phyloP scores from a whole-genome alignment of 2,888 invertebrate genomes.

The Coecobrya sp. region DNA sequence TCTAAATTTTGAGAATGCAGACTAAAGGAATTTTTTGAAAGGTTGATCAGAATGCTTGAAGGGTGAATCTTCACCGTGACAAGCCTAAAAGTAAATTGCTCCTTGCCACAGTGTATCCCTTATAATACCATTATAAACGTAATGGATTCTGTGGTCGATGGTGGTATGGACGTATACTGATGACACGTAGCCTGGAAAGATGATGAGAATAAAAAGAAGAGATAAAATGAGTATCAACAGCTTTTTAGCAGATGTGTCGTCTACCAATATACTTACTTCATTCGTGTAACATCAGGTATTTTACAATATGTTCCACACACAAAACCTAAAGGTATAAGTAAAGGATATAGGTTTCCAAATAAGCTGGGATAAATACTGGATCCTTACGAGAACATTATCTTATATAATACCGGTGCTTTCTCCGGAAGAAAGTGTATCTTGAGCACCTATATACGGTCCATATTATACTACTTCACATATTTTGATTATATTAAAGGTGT shows the following conservation, averaged over 20 bases:
- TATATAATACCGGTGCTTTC: conserved; percentile 12
- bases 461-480: not conserved
- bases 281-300: conserved; percentile 1
- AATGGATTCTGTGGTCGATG: not conserved
- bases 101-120: not conserved
- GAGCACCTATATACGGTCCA: not conserved
- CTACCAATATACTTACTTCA: not conserved
- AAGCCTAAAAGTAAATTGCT: not conserved
- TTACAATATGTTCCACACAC: not conserved
- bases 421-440: not conserved
- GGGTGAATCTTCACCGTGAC: not conserved
- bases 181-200: conserved; percentile 48
- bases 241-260: conserved; percentile 65
- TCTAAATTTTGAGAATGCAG: not conserved
- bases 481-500: conserved; percentile 8
- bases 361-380: conserved; percentile 11
- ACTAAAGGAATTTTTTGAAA: not conserved
- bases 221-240: conserved; percentile 61
- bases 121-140: not conserved
- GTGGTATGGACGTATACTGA: not conserved
- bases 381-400: not conserved
- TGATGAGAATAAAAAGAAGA: conserved; percentile 58
- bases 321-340: not conserved
- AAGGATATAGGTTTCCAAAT: too few species aligned
- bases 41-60: not conserved